These are phyloP conservation scores for Tachycineta bicolor DNA, from an alignment of 2,113 vertebrate species.

Conservation along the genomic window DNA sequence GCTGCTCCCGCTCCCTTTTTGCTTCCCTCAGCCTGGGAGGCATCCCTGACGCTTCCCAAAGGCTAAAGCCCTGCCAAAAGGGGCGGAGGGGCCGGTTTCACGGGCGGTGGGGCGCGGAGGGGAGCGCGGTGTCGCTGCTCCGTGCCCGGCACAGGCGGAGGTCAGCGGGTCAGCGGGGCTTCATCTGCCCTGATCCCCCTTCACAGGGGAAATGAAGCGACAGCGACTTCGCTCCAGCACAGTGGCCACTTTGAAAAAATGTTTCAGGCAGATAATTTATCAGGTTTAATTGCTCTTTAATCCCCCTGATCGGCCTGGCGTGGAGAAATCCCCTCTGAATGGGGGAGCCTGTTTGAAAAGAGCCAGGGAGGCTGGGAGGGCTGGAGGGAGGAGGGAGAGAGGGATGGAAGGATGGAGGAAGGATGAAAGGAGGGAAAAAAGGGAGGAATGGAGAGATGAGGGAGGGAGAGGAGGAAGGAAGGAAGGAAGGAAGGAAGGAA, in stretches of 20 bases:
- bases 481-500: neutral
- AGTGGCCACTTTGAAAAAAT: constrained; percentile 79
- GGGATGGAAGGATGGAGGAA: neutral
- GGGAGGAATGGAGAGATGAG: neutral
- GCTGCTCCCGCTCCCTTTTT: neutral
- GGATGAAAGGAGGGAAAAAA: neutral
- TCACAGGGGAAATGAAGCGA: constrained; percentile 74
- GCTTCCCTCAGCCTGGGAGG: neutral
- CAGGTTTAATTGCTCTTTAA: constrained; percentile 88
- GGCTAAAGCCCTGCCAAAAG: neutral
- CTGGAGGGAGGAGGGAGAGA: neutral
- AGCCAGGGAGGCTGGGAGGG: constrained; percentile 9
- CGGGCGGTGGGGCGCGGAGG: neutral
- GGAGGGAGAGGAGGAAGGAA: neutral
- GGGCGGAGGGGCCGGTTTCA: neutral
- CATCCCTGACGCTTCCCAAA: neutral
- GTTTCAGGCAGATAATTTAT: constrained; percentile 78
- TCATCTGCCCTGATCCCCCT: constrained; percentile 64
- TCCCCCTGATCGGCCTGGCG: constrained; percentile 87
- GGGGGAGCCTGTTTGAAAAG: constrained; percentile 76
- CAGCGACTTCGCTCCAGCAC: constrained; percentile 76
- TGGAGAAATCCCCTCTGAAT: constrained; percentile 88
- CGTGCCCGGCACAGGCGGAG: neutral
- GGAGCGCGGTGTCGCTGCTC: neutral
- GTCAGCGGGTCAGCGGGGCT: neutral